These are phyloP conservation scores for Conus ventricosus DNA, from an alignment of 1,140 invertebrate species.

Conservation along the genomic window DNA sequence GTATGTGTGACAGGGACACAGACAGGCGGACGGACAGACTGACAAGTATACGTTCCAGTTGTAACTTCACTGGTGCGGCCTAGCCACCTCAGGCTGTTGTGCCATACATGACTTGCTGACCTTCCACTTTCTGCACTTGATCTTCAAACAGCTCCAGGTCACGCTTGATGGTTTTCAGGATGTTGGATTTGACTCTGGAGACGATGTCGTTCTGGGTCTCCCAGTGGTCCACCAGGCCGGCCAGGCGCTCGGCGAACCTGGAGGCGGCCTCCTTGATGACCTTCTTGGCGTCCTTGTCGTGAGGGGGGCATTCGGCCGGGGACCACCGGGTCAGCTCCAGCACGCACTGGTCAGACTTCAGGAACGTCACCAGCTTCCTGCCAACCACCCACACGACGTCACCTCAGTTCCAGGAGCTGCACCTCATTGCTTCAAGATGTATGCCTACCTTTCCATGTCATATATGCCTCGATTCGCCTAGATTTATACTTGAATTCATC, in stretches of 20 bases:
- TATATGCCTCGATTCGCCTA: too few species aligned
- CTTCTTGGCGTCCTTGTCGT: conserved; percentile 42
- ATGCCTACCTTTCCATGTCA: too few species aligned
- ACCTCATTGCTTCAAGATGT: too few species aligned
- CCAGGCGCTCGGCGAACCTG: conserved; percentile 47
- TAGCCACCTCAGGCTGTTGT: too few species aligned
- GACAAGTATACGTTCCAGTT: too few species aligned
- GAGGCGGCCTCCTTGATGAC: conserved; percentile 48
- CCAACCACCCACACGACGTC: neutral
- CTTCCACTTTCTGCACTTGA: conserved; percentile 61
- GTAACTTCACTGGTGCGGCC: too few species aligned
- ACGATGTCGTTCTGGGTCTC: conserved; percentile 53
- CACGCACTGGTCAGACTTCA: conserved; percentile 19
- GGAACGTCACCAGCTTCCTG: conserved; percentile 23
- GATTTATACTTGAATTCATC: too few species aligned
- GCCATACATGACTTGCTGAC: conserved; percentile 29
- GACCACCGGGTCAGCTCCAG: conserved; percentile 21
- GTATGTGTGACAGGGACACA: too few species aligned
- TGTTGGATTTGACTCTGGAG: conserved; percentile 49
- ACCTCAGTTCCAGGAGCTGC: too few species aligned
- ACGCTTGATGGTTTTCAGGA: conserved; percentile 57
- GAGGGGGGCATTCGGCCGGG: neutral
- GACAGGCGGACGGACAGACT: too few species aligned
- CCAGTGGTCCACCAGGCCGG: conserved; percentile 57
- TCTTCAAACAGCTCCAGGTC: conserved; percentile 62